A percentile compares a stretch with the other conserved stretches of the same genome.
These are phyloP conservation scores for Dicrostonyx torquatus DNA, from an alignment of 2,797 vertebrate genomes.

Conservation along the genomic window DNA sequence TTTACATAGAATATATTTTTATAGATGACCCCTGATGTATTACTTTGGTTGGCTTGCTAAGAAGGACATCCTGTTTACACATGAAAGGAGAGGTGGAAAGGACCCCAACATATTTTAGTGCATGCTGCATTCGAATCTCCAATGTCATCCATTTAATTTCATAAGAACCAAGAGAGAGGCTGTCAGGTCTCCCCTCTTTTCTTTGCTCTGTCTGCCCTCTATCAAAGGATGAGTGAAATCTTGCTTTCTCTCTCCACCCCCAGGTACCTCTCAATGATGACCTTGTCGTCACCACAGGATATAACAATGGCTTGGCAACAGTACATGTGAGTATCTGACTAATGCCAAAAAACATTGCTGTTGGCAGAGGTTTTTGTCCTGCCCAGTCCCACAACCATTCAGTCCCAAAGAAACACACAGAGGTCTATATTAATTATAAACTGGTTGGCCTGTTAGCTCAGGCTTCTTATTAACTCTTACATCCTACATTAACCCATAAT, in stretches of 20 bases:
- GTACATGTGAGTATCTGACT: slow-evolving; percentile 89
- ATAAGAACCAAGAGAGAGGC: not conserved
- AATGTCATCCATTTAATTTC: not conserved
- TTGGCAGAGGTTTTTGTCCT: too few relatives aligned
- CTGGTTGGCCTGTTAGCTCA: too few relatives aligned
- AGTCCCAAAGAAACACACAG: too few relatives aligned
- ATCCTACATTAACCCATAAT: too few relatives aligned
- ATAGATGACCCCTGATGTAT: not conserved
- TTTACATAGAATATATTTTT: not conserved
- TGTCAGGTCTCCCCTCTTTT: not conserved
- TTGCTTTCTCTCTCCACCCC: slow-evolving; percentile 35
- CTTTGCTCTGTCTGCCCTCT: not conserved
- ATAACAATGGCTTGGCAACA: slow-evolving; percentile 90
- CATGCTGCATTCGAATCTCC: not conserved
- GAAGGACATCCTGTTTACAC: not conserved
- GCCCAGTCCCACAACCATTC: too few relatives aligned
- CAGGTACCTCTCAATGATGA: slow-evolving; percentile 89
- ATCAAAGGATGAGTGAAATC: not conserved
- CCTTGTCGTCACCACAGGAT: slow-evolving; percentile 88
- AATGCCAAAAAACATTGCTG: accelerated
- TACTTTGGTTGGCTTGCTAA: not conserved
- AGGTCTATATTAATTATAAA: too few relatives aligned
- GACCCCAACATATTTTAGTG: not conserved
- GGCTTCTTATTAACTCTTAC: too few relatives aligned
- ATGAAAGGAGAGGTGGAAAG: not conserved